Evolutionary conservation across 2,888 invertebrate species (phyloP), one percentile per base, ranked within the genome.

Genomic region (Pollenia griseotomentosa): DNA sequence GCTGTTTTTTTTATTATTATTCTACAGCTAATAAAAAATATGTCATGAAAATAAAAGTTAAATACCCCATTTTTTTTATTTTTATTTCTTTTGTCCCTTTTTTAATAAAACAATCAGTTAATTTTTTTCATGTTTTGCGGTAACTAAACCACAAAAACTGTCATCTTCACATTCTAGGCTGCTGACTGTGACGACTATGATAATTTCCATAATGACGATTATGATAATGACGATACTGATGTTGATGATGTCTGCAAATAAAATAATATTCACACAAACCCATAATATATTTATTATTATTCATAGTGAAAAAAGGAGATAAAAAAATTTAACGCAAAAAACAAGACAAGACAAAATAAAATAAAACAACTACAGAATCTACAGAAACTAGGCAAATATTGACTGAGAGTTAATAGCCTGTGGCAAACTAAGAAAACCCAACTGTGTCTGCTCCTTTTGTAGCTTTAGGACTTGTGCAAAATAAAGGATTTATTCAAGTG

Each of bases 351-450:
- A 51, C 16, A 65, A 40, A 0, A 59, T 11, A 61, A 51, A 55
- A 46, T 23, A 66, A 48, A 5, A 55, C 11, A 46, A 14, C 9
- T 40, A 57, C 19, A 74, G 33, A 33, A 33, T 33, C 33, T 33
- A 33, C 6, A 33, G 33, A 74, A 83, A 71, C 79, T 68, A 81
- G 66, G 53, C 83, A 86, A 86, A 86, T 86, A 77, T 86, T 86
- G 83, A 86, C 83, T 77, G 40, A 48, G 48, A 77, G 83, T 77
- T 86, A 86, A 86, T 86, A 77, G 83, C 86, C 83, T 77, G 71
- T 51, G 73, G 86, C 80, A 66, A 83, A 86, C 83, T 83, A 57
- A 83, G 83, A 80, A 86, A 86, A 53, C 83, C 83, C 83, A 83
- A 80, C 83, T 73, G 80, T 81, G 83, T 86, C 83, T 86, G 80